Evolutionary conservation across 2,888 invertebrate genomes (phyloP), one percentile per base, ranked within the genome.

Genomic region (Acleris laterana): DNA sequence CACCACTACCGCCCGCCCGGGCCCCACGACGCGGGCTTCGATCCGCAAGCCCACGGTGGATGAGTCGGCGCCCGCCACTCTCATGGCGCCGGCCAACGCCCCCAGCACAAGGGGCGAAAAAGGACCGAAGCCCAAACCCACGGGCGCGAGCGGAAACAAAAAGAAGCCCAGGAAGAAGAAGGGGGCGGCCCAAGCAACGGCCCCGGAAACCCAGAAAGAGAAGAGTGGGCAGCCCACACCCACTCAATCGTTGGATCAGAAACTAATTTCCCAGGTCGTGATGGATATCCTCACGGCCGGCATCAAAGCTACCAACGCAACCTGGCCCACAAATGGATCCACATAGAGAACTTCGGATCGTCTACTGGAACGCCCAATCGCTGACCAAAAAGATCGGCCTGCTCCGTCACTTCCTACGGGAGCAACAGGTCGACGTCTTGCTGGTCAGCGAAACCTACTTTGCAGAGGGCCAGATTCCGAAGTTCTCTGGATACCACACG

Each of bases 261-360:
- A 22, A 3, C 0, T 22, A 4, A 22, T 25, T 0, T 5, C 0
- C 0, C 5, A 5, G 25, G 2, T 42, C 42, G 42, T 42, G 1
- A 16, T 1, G 1, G 3, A 3, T 7, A 1, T 3, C 32, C 0
- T 1, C 16, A 13, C 1, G 2, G 9, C 2, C 25, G 11, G 4
- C 1, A 1, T 4, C 38, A 1, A 1, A 38, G 38, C 1, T 3
- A 38, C 1, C 1, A 4, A 1, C 13, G 42, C 9, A 5, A 4
- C 13, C n/a, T 2, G 25, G 25, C 25, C 25, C 5, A 0, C 5
- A 5, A 25, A 25, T 25, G 25, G 1, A 25, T 25, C n/a, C 25
- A 5, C 0, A 5, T 25, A 25, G 25, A 5, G 5, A 25, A 5
- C 25, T 25, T 25, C 25, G 5, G 25, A 1, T 46, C 5, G 46